Evolutionary conservation across 1,140 invertebrate genomes (phyloP).

Genomic region (Cardiocondyla obscurior): DNA sequence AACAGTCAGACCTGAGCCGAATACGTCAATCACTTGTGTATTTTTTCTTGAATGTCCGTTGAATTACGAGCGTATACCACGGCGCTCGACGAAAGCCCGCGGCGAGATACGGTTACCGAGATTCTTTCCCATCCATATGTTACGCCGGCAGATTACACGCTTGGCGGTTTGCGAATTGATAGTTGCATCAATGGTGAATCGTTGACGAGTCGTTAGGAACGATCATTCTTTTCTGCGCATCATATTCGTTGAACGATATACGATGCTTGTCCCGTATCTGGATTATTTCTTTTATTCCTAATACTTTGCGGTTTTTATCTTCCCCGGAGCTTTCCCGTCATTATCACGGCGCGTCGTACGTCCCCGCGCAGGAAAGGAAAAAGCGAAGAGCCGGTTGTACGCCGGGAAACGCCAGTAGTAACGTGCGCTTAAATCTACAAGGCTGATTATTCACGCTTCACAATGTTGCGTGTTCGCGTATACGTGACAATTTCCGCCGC

Average conservation of each 20-base stretch:
- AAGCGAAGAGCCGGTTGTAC: background rate
- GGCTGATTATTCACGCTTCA: slow-evolving; percentile 42
- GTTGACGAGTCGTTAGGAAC: slow-evolving; percentile 30
- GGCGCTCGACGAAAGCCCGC: background rate
- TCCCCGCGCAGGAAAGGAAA: slow-evolving; percentile 14
- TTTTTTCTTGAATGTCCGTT: slow-evolving; percentile 30
- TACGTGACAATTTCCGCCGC: background rate
- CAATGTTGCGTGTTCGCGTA: slow-evolving; percentile 16
- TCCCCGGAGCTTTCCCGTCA: background rate
- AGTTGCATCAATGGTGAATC: slow-evolving; percentile 32
- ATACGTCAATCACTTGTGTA: slow-evolving; percentile 45
- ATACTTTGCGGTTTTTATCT: slow-evolving; percentile 16
- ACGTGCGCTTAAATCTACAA: slow-evolving; percentile 48
- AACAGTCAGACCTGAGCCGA: slow-evolving; percentile 28
- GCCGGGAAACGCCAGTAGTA: background rate
- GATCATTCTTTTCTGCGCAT: slow-evolving; percentile 12
- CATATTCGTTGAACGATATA: background rate
- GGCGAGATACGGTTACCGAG: slow-evolving; percentile 42
- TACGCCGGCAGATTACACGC: slow-evolving; percentile 30
- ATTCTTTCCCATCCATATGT: slow-evolving; percentile 45
- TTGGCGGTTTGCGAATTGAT: slow-evolving; percentile 42
- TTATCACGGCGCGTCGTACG: slow-evolving; percentile 22
- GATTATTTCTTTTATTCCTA: slow-evolving; percentile 43
- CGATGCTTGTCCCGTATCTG: no score
- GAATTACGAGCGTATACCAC: slow-evolving; percentile 32